Evolutionary conservation across 1,140 invertebrate genomes (phyloP).

Genomic region (Dolichoris vasculosae): DNA sequence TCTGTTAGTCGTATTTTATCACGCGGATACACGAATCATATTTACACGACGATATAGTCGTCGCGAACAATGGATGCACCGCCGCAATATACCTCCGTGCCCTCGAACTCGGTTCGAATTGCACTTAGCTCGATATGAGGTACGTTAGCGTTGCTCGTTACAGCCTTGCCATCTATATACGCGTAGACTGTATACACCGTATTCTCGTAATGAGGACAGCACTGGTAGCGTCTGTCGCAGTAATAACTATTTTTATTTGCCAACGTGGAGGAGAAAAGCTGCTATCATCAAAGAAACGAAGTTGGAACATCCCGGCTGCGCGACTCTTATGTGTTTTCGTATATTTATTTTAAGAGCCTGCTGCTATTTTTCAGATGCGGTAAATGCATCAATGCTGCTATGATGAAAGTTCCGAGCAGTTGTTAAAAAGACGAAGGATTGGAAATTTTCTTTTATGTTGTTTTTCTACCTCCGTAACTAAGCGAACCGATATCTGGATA

Average conservation of each 20-base stretch:
- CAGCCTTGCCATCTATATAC: neutral
- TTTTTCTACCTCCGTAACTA: neutral
- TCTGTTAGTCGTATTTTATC: neutral
- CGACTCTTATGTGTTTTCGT: neutral
- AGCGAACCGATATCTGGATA: neutral
- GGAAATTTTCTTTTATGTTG: neutral
- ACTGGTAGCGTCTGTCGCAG: neutral
- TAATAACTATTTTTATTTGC: constrained; percentile 44
- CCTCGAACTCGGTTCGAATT: constrained; percentile 5
- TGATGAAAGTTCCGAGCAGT: neutral
- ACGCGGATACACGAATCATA: neutral
- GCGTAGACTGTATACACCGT: neutral
- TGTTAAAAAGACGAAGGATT: neutral
- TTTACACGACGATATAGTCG: neutral
- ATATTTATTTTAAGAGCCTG: neutral
- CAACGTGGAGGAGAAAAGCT: neutral
- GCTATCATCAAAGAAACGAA: neutral
- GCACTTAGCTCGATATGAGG: constrained; percentile 41
- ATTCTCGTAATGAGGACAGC: constrained; percentile 26
- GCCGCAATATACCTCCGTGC: neutral
- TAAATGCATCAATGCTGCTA: neutral
- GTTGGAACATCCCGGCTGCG: neutral
- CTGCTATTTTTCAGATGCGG: neutral
- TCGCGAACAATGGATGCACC: neutral
- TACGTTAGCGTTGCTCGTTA: constrained; percentile 15